A percentile compares a stretch with the other conserved stretches of the same genome.
Conservation (phyloP, 2,797 vertebrate species). For the Gastrophryne carolinensis region DNA sequence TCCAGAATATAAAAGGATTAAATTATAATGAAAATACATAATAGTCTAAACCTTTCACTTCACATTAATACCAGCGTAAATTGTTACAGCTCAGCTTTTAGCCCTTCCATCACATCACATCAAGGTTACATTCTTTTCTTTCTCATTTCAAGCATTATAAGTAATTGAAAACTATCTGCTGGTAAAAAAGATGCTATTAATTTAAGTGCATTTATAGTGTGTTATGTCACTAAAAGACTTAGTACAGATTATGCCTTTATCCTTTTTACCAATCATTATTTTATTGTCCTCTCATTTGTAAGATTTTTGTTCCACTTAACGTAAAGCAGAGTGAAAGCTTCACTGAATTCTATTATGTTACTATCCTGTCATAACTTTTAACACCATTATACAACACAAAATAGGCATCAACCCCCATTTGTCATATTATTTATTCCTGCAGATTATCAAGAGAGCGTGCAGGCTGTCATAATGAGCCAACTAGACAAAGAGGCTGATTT, state of each 20-base stretch:
- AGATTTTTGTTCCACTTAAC: constrained; percentile 64
- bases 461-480: constrained; percentile 50
- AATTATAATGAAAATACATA: constrained; percentile 50
- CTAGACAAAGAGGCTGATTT: too few species aligned
- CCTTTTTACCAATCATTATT: constrained; percentile 67
- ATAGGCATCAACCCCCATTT: constrained; percentile 61
- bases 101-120: constrained; percentile 55
- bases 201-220: constrained; percentile 66
- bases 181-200: constrained; percentile 65
- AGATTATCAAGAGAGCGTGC: constrained; percentile 55
- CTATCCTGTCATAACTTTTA: constrained; percentile 63
- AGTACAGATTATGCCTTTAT: constrained; percentile 64
- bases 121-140: constrained; percentile 55
- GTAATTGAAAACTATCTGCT: constrained; percentile 68
- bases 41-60: constrained; percentile 49
- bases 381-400: constrained; percentile 62
- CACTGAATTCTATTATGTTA: constrained; percentile 62
- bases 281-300: constrained; percentile 66
- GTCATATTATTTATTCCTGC: constrained; percentile 59
- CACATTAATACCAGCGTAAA: constrained; percentile 11
- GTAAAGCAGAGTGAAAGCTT: constrained; percentile 61
- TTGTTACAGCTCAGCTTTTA: constrained; percentile 52
- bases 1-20: constrained; percentile 54
- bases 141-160: constrained; percentile 61
- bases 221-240: constrained; percentile 66